A percentile compares a stretch with the other conserved stretches of the same genome.
Conservation (phyloP, 2,797 vertebrate species). For the Buphagus erythrorhynchus region DNA sequence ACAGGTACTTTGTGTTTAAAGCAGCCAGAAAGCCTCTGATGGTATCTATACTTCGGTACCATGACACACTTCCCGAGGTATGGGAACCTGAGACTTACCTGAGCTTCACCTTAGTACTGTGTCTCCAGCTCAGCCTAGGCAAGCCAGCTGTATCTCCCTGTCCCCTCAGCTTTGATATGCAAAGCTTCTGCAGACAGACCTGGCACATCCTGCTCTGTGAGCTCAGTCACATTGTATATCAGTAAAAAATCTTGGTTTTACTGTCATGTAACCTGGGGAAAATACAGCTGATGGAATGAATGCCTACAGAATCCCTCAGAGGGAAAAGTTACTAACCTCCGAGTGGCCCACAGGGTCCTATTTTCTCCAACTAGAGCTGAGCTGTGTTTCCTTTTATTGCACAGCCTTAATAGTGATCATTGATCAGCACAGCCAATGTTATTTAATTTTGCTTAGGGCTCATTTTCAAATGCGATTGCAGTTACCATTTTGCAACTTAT, state of each 20-base stretch:
- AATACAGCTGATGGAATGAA: background rate
- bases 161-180: background rate
- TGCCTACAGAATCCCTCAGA: background rate
- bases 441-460: constrained; percentile 19
- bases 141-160: background rate
- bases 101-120: background rate
- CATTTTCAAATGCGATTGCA: background rate
- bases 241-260: background rate
- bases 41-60: background rate
- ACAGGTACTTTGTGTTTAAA: background rate
- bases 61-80: fast-evolving
- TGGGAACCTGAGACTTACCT: background rate
- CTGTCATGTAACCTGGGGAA: background rate
- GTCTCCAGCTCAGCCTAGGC: background rate
- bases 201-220: background rate
- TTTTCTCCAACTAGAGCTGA: constrained; percentile 13
- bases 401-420: background rate
- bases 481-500: background rate
- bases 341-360: constrained; percentile 41
- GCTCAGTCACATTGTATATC: fast-evolving
- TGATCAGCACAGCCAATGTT: background rate
- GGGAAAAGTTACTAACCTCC: background rate
- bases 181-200: background rate
- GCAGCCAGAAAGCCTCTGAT: background rate
- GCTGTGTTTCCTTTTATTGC: constrained; percentile 1